Evolutionary conservation across 2,113 vertebrate species (phyloP), one percentile per base, ranked within the genome.

Genomic region (Agapornis roseicollis): DNA sequence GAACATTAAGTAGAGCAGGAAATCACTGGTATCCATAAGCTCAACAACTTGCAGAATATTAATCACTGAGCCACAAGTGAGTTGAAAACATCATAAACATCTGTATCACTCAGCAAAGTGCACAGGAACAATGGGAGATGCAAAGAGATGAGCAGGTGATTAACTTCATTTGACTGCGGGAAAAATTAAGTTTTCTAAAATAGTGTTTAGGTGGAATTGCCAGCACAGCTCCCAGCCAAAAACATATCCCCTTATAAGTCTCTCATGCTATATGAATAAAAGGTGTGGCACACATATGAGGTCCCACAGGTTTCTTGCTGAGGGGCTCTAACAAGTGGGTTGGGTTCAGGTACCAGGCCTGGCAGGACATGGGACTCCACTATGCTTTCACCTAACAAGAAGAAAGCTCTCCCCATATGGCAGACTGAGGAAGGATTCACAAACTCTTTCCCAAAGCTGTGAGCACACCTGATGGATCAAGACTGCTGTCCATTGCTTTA

Each of bases 1-100:
- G 82, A 74, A 74, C 68, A 52, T 88, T 91, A 94, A 91, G 85
- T 77, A 77, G 85, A 93, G 88, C 93, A 95, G 90, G 90, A 96
- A 96, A 97, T 95, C 3, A 1, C n/a, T 47, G 44, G 72, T 86
- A 82, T 41, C 85, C 64, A 35, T 68, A 80, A 93, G 68, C 80
- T 88, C 79, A 85, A 72, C 72, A 85, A 82, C 72, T 82, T 82
- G 71, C 61, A 94, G 76, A 95, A 83, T 86, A 94, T 88, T 96
- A 92, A 96, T 93, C 60, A 88, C 39, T 0, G 7, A 90, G 68
- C 42, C 79, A 90, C 72, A 86, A 78, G 81, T 80, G 85, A 96
- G 68, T 76, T 47, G 78, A 89, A 83, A 93, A 64, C 68, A 93
- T 47, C 46, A 39, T 10, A 80, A 94, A 89, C 82, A 88, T 58